Conservation (phyloP, 2,113 vertebrate species). For the Onychostruthus taczanowskii region DNA sequence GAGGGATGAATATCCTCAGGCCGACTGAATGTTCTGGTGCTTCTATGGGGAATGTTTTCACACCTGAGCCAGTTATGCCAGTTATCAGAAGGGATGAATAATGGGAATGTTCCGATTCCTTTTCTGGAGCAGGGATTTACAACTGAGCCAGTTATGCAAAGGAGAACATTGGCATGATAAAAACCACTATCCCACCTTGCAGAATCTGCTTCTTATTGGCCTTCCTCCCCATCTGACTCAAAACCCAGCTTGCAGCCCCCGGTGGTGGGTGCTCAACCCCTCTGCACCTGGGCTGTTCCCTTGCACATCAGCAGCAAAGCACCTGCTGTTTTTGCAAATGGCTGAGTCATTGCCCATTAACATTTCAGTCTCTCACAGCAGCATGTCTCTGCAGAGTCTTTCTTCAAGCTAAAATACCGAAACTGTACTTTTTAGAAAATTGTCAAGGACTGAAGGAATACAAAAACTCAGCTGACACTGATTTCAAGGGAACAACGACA, state of each 20-base stretch:
- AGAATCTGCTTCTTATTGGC: neutral
- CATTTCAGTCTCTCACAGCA: neutral
- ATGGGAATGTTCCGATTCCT: neutral
- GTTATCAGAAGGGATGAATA: neutral
- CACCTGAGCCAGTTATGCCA: neutral
- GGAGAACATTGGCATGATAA: neutral
- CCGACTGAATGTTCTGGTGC: neutral
- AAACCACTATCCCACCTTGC: neutral
- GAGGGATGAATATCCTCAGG: neutral
- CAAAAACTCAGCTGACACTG: neutral
- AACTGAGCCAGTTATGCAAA: neutral
- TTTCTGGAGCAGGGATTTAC: neutral
- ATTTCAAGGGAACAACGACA: constrained; percentile 1
- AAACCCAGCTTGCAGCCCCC: neutral
- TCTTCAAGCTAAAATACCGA: neutral
- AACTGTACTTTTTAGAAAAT: neutral
- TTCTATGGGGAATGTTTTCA: neutral
- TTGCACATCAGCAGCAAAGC: neutral
- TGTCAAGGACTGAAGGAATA: neutral
- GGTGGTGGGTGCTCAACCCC: neutral
- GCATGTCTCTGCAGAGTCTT: neutral
- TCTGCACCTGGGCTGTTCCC: neutral
- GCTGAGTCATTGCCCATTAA: neutral
- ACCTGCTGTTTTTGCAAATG: neutral
- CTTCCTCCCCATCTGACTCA: neutral